Percentiles rank a stretch among this genome's conserved stretches.
These are phyloP conservation scores for Heterochromis multidens DNA, from an alignment of 2,113 vertebrate genomes.

Conservation along the genomic window DNA sequence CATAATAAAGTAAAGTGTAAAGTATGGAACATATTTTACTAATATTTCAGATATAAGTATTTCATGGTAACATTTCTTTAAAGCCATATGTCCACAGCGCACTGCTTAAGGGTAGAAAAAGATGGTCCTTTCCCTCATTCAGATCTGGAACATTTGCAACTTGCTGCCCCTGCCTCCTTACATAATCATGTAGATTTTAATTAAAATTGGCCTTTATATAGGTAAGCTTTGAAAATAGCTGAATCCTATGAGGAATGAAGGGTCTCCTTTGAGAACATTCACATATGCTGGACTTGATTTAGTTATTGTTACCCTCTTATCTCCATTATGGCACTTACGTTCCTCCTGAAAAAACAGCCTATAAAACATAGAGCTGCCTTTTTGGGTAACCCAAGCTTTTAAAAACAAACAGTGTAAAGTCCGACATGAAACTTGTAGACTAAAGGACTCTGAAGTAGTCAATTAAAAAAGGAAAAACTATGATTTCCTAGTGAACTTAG, in stretches of 20 bases:
- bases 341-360: background rate
- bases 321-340: slow-evolving; percentile 9
- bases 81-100: background rate
- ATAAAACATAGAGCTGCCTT: background rate
- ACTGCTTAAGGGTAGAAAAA: background rate
- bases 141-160: slow-evolving; percentile 34
- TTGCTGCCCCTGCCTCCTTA: background rate
- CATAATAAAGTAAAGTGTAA: fast-evolving
- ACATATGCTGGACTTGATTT: slow-evolving; percentile 10
- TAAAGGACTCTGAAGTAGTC: slow-evolving; percentile 18
- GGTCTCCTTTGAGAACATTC: slow-evolving; percentile 17
- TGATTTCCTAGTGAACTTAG: slow-evolving; percentile 47
- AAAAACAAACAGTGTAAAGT: background rate
- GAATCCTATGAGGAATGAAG: slow-evolving; percentile 21
- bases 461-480: slow-evolving; percentile 43
- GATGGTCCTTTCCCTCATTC: background rate
- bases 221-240: slow-evolving; percentile 37
- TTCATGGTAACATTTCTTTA: background rate
- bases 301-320: slow-evolving; percentile 45
- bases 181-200: slow-evolving; percentile 49
- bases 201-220: slow-evolving; percentile 58
- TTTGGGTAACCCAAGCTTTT: background rate
- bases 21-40: background rate
- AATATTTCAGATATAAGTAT: background rate
- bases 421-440: background rate